These are phyloP conservation scores for Agrochola lychnidis DNA, from an alignment of 2,888 invertebrate species.

Conservation along the genomic window DNA sequence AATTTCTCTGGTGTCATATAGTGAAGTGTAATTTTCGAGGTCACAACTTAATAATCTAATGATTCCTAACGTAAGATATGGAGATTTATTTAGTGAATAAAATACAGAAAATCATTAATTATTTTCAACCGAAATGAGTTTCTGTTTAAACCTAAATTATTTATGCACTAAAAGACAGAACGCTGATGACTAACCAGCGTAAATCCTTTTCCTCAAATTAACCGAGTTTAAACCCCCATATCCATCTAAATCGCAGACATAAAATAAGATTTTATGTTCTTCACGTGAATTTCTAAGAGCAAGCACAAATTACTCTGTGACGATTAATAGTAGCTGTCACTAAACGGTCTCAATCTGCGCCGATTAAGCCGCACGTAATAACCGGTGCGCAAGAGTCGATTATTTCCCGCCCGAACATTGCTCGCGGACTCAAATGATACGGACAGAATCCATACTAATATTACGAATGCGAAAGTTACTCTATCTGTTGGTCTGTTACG, in stretches of 20 bases:
- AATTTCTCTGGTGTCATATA: constrained; percentile 35
- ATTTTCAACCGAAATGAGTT: background rate
- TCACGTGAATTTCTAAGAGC: constrained; percentile 22
- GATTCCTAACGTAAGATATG: constrained; percentile 16
- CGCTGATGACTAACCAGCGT: background rate
- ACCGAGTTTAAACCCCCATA: background rate
- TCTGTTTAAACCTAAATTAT: background rate
- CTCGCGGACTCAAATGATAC: constrained; percentile 32
- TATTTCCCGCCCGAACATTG: constrained; percentile 37
- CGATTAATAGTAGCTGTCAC: constrained; percentile 52
- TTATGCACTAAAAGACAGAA: background rate
- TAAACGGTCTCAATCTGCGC: constrained; percentile 49
- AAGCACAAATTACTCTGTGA: constrained; percentile 25
- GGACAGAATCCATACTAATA: background rate
- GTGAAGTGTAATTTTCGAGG: constrained; percentile 32
- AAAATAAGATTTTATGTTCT: constrained; percentile 26
- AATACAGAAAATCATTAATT: background rate
- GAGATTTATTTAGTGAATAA: background rate
- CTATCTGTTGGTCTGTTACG: background rate
- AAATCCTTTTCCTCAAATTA: constrained; percentile 7
- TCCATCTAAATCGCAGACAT: background rate
- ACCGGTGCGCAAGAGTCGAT: constrained; percentile 36
- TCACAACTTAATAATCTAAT: constrained; percentile 19
- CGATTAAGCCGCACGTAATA: constrained; percentile 51
- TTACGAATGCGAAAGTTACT: background rate